These are phyloP conservation scores for Orius laevigatus DNA, from an alignment of 1,140 invertebrate genomes.

Conservation along the genomic window DNA sequence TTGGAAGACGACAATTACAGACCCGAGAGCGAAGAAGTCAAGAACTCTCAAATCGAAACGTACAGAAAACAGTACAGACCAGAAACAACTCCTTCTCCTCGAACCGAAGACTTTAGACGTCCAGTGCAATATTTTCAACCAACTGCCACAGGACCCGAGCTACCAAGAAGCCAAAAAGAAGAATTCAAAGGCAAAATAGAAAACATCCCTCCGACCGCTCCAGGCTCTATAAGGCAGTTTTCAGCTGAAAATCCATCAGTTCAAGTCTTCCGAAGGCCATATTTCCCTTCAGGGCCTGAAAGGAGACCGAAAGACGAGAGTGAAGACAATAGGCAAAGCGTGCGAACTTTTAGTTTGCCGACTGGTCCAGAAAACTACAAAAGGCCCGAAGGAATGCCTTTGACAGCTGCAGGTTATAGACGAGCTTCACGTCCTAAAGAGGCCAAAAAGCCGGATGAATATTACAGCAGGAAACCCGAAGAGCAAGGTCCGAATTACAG, in stretches of 20 bases:
- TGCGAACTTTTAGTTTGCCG: neutral
- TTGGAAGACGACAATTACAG: neutral
- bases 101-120: slow-evolving; percentile 3
- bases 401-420: neutral
- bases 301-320: neutral
- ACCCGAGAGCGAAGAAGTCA: neutral
- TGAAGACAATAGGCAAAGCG: neutral
- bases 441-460: slow-evolving; percentile 1
- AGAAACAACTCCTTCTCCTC: neutral
- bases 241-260: neutral
- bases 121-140: neutral
- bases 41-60: neutral
- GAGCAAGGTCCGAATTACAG: slow-evolving; percentile 9
- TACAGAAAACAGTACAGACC: neutral
- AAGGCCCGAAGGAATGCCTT: neutral
- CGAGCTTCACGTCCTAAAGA: neutral
- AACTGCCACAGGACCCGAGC: slow-evolving; percentile 4
- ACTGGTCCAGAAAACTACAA: neutral
- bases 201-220: neutral
- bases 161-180: neutral
- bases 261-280: neutral
- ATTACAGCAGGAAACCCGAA: neutral
- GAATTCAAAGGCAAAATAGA: neutral
- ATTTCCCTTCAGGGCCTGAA: neutral
- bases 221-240: too few relatives aligned